Evolutionary conservation across 2,888 invertebrate species (phyloP).

Genomic region (Phyto melanocephala): DNA sequence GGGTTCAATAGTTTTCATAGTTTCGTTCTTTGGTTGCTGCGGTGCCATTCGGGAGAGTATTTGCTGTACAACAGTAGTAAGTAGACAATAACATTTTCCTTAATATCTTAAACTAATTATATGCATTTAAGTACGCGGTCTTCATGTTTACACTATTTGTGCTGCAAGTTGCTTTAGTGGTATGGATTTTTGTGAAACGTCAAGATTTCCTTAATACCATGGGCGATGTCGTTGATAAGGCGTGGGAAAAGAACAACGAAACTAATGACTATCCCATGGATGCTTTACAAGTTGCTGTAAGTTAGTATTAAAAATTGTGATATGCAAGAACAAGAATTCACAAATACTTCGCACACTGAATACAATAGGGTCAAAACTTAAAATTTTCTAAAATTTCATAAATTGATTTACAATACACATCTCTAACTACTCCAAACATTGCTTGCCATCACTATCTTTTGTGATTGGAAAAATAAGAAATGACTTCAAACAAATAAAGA

Average conservation of each 20-base stretch:
- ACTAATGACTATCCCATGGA: conserved; percentile 73
- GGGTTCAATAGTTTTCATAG: conserved; percentile 86
- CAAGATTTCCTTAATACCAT: conserved; percentile 81
- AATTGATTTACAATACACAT: too few relatives aligned
- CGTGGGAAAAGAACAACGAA: conserved; percentile 70
- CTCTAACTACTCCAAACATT: too few relatives aligned
- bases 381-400: too few relatives aligned
- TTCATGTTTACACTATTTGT: conserved; percentile 85
- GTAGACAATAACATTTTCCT: conserved; percentile 68
- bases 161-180: conserved; percentile 85
- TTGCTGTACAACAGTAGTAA: conserved; percentile 90
- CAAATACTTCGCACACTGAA: too few relatives aligned
- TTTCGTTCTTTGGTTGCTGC: conserved; percentile 94
- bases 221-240: conserved; percentile 79
- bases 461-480: too few relatives aligned
- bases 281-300: conserved; percentile 72
- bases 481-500: too few relatives aligned
- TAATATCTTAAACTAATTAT: too few relatives aligned
- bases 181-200: conserved; percentile 84
- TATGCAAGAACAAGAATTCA: too few relatives aligned
- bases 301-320: conserved; percentile 39
- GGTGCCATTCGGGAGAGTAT: conserved; percentile 92
- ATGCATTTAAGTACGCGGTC: conserved; percentile 83
- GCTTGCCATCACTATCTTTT: too few relatives aligned
- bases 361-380: too few relatives aligned